These are phyloP conservation scores for Aphidius gifuensis DNA, from an alignment of 1,140 invertebrate species.

Conservation along the genomic window DNA sequence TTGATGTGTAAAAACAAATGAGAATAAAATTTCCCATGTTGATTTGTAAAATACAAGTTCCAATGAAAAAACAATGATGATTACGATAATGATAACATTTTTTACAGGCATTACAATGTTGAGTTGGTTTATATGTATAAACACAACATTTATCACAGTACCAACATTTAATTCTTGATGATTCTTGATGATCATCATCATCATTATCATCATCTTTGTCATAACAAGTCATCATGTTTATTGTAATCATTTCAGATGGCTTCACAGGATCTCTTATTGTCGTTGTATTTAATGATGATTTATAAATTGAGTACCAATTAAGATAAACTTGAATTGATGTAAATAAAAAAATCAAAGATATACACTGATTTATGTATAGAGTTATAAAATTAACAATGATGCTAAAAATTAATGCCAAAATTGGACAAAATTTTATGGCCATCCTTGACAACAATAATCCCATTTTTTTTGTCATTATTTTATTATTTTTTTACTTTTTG, in stretches of 20 bases:
- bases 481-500: neutral
- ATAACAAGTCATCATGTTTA: conserved; percentile 5
- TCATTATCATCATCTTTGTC: neutral
- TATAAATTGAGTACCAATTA: conserved; percentile 41
- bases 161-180: conserved; percentile 33
- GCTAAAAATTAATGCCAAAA: conserved; percentile 25
- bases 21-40: conserved; percentile 45
- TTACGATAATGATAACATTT: conserved; percentile 41
- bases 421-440: conserved; percentile 22
- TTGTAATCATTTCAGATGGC: neutral
- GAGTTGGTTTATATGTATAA: conserved; percentile 36
- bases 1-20: conserved; percentile 38
- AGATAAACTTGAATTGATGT: conserved; percentile 39
- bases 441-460: neutral
- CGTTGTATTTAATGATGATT: conserved; percentile 31
- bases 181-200: neutral
- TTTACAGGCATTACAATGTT: conserved; percentile 36
- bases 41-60: conserved; percentile 35
- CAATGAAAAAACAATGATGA: conserved; percentile 43
- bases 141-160: conserved; percentile 38
- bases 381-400: conserved; percentile 27
- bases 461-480: neutral
- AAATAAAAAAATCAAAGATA: conserved; percentile 37
- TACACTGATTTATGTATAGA: conserved; percentile 33
- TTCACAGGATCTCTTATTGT: conserved; percentile 26